Percentiles rank a stretch among this genome's conserved stretches.
These are phyloP conservation scores for Gouania willdenowi DNA, from an alignment of 2,797 vertebrate genomes.

Conservation along the genomic window DNA sequence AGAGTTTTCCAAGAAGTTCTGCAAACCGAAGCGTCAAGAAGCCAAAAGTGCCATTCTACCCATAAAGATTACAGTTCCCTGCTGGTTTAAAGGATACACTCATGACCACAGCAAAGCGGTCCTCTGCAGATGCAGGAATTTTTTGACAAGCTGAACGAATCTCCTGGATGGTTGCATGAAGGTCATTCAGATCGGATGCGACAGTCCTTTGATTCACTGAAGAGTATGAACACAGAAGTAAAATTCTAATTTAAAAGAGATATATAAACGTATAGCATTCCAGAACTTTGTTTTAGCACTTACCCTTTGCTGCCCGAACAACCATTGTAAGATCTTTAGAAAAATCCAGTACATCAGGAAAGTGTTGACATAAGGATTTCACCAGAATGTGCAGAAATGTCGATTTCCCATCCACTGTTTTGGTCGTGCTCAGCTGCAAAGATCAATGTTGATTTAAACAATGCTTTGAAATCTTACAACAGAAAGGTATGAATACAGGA, in stretches of 20 bases:
- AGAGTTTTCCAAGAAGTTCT: constrained; percentile 93
- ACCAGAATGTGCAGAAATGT: constrained; percentile 97
- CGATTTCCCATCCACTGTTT: constrained; percentile 96
- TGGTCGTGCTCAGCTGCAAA: constrained; percentile 91
- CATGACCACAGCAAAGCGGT: constrained; percentile 90
- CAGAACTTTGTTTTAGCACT: background rate
- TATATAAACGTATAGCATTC: background rate
- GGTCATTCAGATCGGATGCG: constrained; percentile 85
- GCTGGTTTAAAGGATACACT: constrained; percentile 81
- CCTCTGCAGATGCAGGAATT: constrained; percentile 84
- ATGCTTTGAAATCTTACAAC: background rate
- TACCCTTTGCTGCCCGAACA: constrained; percentile 93
- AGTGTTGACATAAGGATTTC: constrained; percentile 96
- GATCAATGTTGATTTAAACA: background rate
- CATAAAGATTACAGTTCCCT: background rate
- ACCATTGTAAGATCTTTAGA: constrained; percentile 93
- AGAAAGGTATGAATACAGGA: constrained; percentile 3
- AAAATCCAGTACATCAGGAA: constrained; percentile 95
- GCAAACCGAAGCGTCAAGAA: constrained; percentile 58
- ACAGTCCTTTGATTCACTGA: constrained; percentile 90
- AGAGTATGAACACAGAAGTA: background rate
- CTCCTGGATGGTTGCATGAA: constrained; percentile 86
- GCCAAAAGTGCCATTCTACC: background rate
- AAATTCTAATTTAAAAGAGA: background rate
- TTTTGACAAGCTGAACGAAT: constrained; percentile 88